Percentiles rank a stretch among this genome's conserved stretches.
Evolutionary conservation across 2,113 vertebrate species (phyloP).

Genomic region (Alexandromys fortis): DNA sequence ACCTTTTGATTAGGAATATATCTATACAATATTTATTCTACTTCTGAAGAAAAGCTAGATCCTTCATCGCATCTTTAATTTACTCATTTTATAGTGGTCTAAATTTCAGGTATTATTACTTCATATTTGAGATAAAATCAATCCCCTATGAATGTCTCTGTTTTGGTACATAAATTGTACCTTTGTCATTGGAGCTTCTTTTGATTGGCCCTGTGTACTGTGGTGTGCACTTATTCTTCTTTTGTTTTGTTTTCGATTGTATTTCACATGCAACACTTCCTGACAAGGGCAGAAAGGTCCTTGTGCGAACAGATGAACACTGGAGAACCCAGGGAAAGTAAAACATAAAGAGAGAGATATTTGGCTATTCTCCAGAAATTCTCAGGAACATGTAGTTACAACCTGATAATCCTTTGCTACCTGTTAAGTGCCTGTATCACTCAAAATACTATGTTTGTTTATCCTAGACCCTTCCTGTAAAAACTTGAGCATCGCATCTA

Average conservation of each 20-base stretch:
- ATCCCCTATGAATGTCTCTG: neutral
- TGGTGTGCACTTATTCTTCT: neutral
- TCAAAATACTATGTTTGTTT: neutral
- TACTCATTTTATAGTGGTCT: neutral
- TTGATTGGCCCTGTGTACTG: neutral
- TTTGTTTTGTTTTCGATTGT: neutral
- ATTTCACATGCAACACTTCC: neutral
- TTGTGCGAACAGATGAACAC: neutral
- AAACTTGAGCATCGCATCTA: neutral
- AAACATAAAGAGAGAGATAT: neutral
- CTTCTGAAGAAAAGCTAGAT: no score
- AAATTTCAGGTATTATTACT: neutral
- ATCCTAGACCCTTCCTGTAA: neutral
- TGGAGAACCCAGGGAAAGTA: neutral
- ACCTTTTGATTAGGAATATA: neutral
- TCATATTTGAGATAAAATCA: neutral
- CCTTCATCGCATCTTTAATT: neutral
- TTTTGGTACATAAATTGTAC: neutral
- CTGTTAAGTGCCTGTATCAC: neutral
- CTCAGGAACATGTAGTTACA: neutral
- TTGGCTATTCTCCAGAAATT: neutral
- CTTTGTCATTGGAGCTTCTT: neutral
- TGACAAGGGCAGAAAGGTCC: neutral
- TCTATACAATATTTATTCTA: neutral
- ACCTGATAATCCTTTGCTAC: neutral